Base-by-base conservation (phyloP, 2,888 invertebrate genomes). In the Crocallis elinguaria region DNA sequence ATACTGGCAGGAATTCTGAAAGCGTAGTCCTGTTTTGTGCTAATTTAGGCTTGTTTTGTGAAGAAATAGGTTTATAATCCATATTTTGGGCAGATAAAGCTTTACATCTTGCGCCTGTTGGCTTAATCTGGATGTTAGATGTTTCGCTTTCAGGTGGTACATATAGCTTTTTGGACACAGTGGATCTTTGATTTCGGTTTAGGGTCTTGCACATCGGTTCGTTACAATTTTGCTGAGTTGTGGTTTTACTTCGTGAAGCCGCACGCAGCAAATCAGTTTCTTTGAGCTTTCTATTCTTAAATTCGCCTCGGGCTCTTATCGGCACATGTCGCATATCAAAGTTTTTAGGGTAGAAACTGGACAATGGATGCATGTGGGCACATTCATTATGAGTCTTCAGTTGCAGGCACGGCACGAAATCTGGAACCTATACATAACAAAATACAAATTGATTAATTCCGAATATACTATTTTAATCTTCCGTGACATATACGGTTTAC, bases 281-380 rank as follows among this genome's bases (percentile, higher is more conserved):
- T 5, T 16, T 19, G n/a, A 27, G 16, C 3, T 27, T 35, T 27
- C 11, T 45, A 16, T n/a, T 14, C 38, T 21, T 52, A 36, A n/a
- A 5, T 3, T 29, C 27, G 2, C 38, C 2, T 2, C 4, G 11
- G 1, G 11, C 27, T 16, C 9, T 23, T 41, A 39, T 29, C 3
- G 21, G 6, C 0, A 11, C 3, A 11, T n/a, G 11, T 33, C 33
- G 45, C 21, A 43, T 52, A n/a, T n/a, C n/a, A n/a, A n/a, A n/a
- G n/a, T n/a, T n/a, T n/a, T n/a, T n/a, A n/a, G n/a, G n/a, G n/a
- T n/a, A n/a, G n/a, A n/a, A n/a, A n/a, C n/a, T n/a, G n/a, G 27
- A 9, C 6, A 41, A 25, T 41, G 45, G 27, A 8, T 60, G 51
- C 2, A 57, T 57, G 4, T 60, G 60, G 1, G 36, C 44, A 14